Evolutionary conservation across 2,888 invertebrate species (phyloP).

Genomic region (Bruchidius siliquastri): DNA sequence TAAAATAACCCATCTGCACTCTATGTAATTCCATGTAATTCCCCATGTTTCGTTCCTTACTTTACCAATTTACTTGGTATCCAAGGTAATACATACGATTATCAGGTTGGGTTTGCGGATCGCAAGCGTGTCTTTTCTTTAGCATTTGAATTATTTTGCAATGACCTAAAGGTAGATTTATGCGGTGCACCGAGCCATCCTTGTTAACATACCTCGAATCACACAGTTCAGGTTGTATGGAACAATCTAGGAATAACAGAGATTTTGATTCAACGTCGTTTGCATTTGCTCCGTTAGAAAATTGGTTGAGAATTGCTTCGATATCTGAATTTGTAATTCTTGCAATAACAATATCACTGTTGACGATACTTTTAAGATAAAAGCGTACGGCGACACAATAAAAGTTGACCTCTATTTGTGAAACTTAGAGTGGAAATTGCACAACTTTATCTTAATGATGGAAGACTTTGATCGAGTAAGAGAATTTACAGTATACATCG

Average conservation of each 20-base stretch:
- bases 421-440: too few species aligned
- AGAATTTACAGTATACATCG: too few species aligned
- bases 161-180: not conserved
- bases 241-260: not conserved
- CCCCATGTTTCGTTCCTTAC: not conserved
- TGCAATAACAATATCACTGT: too few species aligned
- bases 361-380: too few species aligned
- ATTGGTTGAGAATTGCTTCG: not conserved
- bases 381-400: too few species aligned
- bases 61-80: not conserved
- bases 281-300: not conserved
- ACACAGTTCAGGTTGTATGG: not conserved
- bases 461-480: too few species aligned
- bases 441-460: too few species aligned
- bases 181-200: not conserved
- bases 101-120: not conserved
- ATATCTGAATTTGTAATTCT: not conserved
- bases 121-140: not conserved
- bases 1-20: not conserved
- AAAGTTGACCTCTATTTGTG: too few species aligned
- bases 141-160: not conserved
- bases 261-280: not conserved
- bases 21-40: not conserved
- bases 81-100: not conserved
- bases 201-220: not conserved